Evolutionary conservation across 2,888 invertebrate genomes (phyloP), one percentile per base, ranked within the genome.

Genomic region (Melanotus villosus): DNA sequence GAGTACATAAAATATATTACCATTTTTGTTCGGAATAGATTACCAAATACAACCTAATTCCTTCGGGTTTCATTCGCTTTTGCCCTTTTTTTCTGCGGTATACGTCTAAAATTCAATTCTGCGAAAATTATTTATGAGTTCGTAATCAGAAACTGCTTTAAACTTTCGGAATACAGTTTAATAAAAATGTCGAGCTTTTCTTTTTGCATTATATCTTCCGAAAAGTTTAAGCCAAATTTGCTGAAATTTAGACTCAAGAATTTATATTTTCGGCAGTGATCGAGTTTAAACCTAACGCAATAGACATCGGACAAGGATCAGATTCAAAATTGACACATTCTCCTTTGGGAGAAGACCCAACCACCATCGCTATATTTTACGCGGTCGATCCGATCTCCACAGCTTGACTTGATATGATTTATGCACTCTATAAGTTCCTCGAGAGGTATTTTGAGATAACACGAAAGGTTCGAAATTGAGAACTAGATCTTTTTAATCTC

Each of bases 351-450:
- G 30, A 21, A 43, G 60, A 65, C 63, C 69, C 56, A 69, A 52
- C 69, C 65, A 65, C 58, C 62, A 30, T 45, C 32, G 36, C 66
- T 54, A 66, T 70, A 70, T 70, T 66, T 70, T 66, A 66, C 62
- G 57, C 45, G 62, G 41, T 54, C 63, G 63, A 70, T 70, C 41
- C 66, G 66, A 70, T 70, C 62, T 70, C 52, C 66, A 66, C 66
- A 63, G 43, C 66, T 65, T 56, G 58, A 70, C 66, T 70, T 70
- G 45, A 63, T 62, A 70, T 70, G 70, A 70, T 70, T 70, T 62
- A 70, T 70, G 63, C 60, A 65, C 26, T 66, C 63, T 66, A 62
- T 66, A 56, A 70, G 30, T 50, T 65, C 21, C 38, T 70, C 38
- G 54, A 60, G 57, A 70, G 65, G 60, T 64, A 70, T 65, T 64